Base-by-base conservation (phyloP, 2,113 vertebrate species). In the Micronycteris hirsuta region DNA sequence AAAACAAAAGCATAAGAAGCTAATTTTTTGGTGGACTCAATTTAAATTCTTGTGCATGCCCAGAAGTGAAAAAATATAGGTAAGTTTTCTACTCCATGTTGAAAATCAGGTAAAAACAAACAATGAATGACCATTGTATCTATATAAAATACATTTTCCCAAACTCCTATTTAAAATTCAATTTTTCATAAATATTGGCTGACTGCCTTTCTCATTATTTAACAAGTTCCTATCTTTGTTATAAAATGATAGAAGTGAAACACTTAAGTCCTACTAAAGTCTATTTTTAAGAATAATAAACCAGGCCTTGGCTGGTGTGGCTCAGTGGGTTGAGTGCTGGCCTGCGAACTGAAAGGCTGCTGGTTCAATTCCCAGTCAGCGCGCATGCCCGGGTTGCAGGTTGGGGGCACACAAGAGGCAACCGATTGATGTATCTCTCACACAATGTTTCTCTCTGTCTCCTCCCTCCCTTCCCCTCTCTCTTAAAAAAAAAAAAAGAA, bases 21-120 rank as follows among this genome's bases (percentile, higher is more conserved):
- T 68, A 80, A 6, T 22, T 67, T 85, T 97, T 95, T 92, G 80
- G 63, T 98, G 97, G 92, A 87, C 76, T 56, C 92, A 1, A 6
- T 43, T 96, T 92, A 97, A 97, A 74, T 2, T 15, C 47, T 96
- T 96, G 68, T 97, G 86, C 31, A 68, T 95, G 98, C 95, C 94
- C 97, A 73, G 45, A 97, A 83, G 92, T 65, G 96, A 93, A 77
- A 89, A 78, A 93, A 91, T 94, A 83, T 43, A 93, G 86, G 91
- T 92, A 98, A 98, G 96, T 97, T 98, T 98, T 98, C 70, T 58
- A 70, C 93, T 98, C 96, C 96, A 97, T 91, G 54, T 84, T 96
- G 97, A 98, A 97, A 98, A 90, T 77, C 41, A 88, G 91, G 86
- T 96, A 92, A 95, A 95, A 96, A 95, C 82, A 92, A 97, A 86